phyloP scores from a whole-genome alignment of 2,113 vertebrate genomes.

The Leuciscus idus region DNA sequence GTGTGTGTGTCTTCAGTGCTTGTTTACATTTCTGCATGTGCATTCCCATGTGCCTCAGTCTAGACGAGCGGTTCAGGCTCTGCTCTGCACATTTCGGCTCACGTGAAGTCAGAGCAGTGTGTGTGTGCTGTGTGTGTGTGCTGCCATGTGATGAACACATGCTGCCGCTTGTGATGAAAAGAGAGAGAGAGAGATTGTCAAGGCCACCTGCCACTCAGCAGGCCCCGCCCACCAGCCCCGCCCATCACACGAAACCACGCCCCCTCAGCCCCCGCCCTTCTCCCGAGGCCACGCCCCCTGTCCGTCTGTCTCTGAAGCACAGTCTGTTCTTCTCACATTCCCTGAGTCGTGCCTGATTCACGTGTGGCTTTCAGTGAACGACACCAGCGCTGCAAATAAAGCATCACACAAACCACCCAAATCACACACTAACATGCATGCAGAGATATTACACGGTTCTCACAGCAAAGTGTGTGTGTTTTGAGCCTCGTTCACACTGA shows the following conservation, averaged over 20 bases:
- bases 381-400: too few relatives aligned
- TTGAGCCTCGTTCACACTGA: background rate
- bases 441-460: background rate
- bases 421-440: too few relatives aligned
- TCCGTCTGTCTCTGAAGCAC: slow-evolving; percentile 54
- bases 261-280: background rate
- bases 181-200: slow-evolving; percentile 58
- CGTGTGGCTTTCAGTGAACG: slow-evolving; percentile 38
- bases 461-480: background rate
- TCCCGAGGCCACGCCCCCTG: background rate
- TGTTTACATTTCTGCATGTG: slow-evolving; percentile 18
- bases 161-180: slow-evolving; percentile 60
- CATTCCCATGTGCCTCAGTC: slow-evolving; percentile 30
- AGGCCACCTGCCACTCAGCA: background rate
- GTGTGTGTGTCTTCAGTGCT: background rate
- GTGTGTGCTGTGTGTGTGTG: slow-evolving; percentile 8
- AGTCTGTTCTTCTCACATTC: slow-evolving; percentile 75
- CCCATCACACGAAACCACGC: background rate
- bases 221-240: background rate
- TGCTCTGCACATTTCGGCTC: slow-evolving; percentile 56
- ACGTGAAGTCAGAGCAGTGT: slow-evolving; percentile 65
- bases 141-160: slow-evolving; percentile 75
- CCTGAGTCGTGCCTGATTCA: slow-evolving; percentile 66
- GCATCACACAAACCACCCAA: too few relatives aligned
- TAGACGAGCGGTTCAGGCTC: background rate